Evolutionary conservation across 2,797 vertebrate species (phyloP), one percentile per base, ranked within the genome.

Genomic region (Semotilus atromaculatus): DNA sequence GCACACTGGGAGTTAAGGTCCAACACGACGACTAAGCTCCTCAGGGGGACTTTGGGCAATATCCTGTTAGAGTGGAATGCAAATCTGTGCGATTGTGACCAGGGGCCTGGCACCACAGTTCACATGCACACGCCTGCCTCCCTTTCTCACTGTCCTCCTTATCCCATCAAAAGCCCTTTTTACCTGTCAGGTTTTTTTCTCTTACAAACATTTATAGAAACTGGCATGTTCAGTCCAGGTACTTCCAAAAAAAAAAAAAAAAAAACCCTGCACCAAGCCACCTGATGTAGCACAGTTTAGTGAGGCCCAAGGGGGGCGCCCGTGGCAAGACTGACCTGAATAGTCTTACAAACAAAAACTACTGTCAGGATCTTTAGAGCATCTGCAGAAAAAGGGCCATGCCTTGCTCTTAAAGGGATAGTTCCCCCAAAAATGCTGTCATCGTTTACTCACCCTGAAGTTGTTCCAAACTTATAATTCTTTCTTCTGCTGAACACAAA

Each of bases 41-140:
- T 93, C 91, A 88, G 91, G 91, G 86, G 90, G 90, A 93, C 89
- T 93, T 92, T 92, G 92, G 92, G 91, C 90, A 90, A 92, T 92
- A 93, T 94, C 92, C 93, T 92, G 92, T 93, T 93, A 92, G 92
- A 92, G 85, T 91, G 93, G 93, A 94, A 94, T 94, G 93, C 78
- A 92, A 92, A 93, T 92, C 90, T 92, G 91, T 93, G 91, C 89
- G 90, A 93, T 90, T 93, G 88, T 92, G 90, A 91, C 89, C 90
- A 91, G 88, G 87, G 79, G 90, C 87, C 92, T 93, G 93, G 93
- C 92, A 93, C 92, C 91, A 91, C 73, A 82, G 84, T 87, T 87
- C 70, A 73, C 74, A 82, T 72, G 62, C 31, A 16, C 80, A 77
- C 73, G 67, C 76, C 82, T 72, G 58, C 29, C 70, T 83, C 58